Conservation (phyloP, 2,888 invertebrate species). For the Scrobipalpa costella region DNA sequence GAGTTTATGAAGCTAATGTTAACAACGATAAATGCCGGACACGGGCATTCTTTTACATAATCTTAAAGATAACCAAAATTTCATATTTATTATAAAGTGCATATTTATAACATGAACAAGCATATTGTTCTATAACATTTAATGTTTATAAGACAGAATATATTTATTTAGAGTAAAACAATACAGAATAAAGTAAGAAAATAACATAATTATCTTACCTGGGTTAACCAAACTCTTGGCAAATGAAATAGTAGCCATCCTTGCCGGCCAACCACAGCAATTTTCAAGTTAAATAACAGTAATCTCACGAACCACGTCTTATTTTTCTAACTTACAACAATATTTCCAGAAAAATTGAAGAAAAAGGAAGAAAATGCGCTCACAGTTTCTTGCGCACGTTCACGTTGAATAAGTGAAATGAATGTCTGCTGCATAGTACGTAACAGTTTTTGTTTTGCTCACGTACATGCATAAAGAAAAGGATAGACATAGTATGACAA, state of each 20-base stretch:
- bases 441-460: too few species aligned
- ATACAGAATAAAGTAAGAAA: background rate
- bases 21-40: background rate
- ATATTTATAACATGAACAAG: background rate
- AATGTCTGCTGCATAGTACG: too few species aligned
- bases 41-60: conserved; percentile 54
- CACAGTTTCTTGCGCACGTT: background rate
- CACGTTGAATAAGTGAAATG: too few species aligned
- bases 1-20: background rate
- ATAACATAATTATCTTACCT: conserved; percentile 53
- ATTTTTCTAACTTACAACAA: background rate
- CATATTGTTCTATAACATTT: background rate
- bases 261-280: conserved; percentile 42
- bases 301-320: background rate
- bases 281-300: background rate
- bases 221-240: conserved; percentile 78
- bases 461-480: too few species aligned
- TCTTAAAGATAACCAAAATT: conserved; percentile 12
- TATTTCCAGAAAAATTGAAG: background rate
- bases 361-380: conserved; percentile 13
- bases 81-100: background rate
- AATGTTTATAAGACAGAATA: background rate
- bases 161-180: background rate
- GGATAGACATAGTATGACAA: too few species aligned
- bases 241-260: conserved; percentile 72